Percentiles rank a stretch among this genome's conserved stretches.
These are phyloP conservation scores for Zygaena filipendulae DNA, from an alignment of 2,888 invertebrate genomes.

Conservation along the genomic window DNA sequence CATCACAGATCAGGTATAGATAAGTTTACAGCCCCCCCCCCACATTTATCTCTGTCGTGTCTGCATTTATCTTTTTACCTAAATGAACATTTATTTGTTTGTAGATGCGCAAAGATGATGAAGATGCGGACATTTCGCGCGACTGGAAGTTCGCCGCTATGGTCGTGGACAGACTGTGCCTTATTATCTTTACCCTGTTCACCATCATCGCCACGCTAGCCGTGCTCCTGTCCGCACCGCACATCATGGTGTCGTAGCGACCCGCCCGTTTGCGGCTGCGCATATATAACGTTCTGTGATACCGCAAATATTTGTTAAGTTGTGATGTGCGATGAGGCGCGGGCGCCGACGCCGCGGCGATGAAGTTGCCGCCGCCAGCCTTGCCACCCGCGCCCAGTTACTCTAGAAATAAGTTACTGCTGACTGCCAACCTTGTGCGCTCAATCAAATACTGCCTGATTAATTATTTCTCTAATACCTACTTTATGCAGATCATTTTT, in stretches of 20 bases:
- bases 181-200: conserved; percentile 99
- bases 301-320: conserved; percentile 76
- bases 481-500: too few relatives aligned
- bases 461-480: too few relatives aligned
- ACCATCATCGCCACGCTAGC: conserved; percentile 97
- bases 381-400: conserved; percentile 56
- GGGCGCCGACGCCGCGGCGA: conserved; percentile 53
- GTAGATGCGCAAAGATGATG: conserved; percentile 94
- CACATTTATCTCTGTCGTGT: too few relatives aligned
- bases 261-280: conserved; percentile 64
- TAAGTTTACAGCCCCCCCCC: not conserved
- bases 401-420: conserved; percentile 58
- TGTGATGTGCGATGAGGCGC: conserved; percentile 66
- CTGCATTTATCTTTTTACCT: too few relatives aligned
- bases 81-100: conserved; percentile 26
- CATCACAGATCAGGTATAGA: conserved; percentile 84
- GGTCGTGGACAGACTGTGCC: conserved; percentile 99
- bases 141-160: conserved; percentile 99
- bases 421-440: conserved; percentile 56
- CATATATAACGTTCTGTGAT: conserved; percentile 73
- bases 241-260: conserved; percentile 92
- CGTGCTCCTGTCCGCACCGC: conserved; percentile 96
- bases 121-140: conserved; percentile 92
- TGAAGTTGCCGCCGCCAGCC: conserved; percentile 53
- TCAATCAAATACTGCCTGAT: conserved; percentile 53